Conservation (phyloP, 2,797 vertebrate genomes). For the Remorina albescens region DNA sequence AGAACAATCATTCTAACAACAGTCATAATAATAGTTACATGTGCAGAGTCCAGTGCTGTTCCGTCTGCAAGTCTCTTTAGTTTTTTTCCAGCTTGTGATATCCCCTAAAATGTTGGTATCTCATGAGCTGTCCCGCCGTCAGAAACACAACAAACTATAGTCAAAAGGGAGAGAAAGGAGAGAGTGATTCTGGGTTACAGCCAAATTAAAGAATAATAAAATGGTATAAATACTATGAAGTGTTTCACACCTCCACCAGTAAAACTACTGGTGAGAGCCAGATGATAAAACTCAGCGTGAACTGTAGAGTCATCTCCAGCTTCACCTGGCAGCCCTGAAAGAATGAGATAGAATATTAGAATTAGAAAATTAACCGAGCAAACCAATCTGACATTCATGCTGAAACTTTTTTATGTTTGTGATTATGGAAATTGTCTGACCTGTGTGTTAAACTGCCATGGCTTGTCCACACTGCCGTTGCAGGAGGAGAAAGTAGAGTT, state of each 20-base stretch:
- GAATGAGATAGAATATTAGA: too few species aligned
- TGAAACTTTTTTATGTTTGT: neutral
- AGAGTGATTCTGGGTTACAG: conserved; percentile 6
- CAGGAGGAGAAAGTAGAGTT: conserved; percentile 66
- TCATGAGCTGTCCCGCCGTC: conserved; percentile 70
- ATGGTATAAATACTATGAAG: neutral
- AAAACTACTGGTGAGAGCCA: conserved; percentile 49
- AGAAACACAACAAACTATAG: conserved; percentile 65
- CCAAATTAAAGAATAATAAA: neutral
- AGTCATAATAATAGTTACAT: neutral
- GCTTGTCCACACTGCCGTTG: conserved; percentile 55
- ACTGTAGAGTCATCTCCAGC: conserved; percentile 55
- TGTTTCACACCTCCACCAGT: conserved; percentile 65
- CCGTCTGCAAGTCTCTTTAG: conserved; percentile 17
- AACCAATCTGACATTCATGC: neutral
- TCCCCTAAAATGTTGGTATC: conserved; percentile 1
- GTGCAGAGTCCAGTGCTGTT: conserved; percentile 8
- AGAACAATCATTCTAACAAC: neutral
- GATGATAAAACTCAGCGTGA: conserved; percentile 59
- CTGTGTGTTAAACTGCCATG: conserved; percentile 62
- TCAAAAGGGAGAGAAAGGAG: conserved; percentile 18
- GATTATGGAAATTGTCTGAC: conserved; percentile 22
- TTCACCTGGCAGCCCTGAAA: conserved; percentile 74
- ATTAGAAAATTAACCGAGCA: neutral
- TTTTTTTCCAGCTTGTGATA: conserved; percentile 62